Conservation (phyloP, 2,888 invertebrate genomes). For the Cheilosia vulpina region DNA sequence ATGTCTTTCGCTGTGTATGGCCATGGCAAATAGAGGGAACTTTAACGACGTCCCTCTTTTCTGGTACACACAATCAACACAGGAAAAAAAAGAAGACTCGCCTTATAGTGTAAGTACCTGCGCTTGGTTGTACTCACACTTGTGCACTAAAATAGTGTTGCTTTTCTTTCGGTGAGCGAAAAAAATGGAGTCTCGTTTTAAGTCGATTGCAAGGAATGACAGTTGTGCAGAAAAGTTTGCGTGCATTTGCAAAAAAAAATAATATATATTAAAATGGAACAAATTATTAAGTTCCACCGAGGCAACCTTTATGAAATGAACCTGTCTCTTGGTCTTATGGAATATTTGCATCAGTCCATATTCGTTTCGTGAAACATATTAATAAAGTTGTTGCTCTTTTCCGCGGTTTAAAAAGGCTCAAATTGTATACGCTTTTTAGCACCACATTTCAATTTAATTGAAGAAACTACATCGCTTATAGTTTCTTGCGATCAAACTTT, state of each 20-base stretch:
- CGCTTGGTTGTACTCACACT: constrained; percentile 42
- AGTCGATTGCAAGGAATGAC: constrained; percentile 54
- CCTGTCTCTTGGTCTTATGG: no score
- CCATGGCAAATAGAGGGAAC: constrained; percentile 37
- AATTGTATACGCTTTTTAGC: no score
- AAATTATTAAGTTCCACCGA: no score
- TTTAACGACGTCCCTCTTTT: constrained; percentile 74
- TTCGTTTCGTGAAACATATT: no score
- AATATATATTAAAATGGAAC: not conserved
- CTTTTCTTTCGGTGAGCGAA: constrained; percentile 47
- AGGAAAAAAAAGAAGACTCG: constrained; percentile 21
- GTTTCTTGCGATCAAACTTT: no score
- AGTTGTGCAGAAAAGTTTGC: constrained; percentile 40
- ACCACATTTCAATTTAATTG: no score
- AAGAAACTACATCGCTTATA: no score
- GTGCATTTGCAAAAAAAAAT: not conserved
- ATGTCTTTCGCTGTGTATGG: constrained; percentile 17
- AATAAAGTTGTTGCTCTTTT: no score
- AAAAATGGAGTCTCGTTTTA: constrained; percentile 66
- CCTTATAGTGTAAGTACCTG: constrained; percentile 39
- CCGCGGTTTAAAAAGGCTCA: no score
- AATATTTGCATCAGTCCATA: no score
- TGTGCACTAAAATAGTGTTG: constrained; percentile 27
- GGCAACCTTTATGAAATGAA: no score
- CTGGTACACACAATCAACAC: constrained; percentile 24